Conservation (phyloP, 2,113 vertebrate genomes). For the Amblyornis subalaris region DNA sequence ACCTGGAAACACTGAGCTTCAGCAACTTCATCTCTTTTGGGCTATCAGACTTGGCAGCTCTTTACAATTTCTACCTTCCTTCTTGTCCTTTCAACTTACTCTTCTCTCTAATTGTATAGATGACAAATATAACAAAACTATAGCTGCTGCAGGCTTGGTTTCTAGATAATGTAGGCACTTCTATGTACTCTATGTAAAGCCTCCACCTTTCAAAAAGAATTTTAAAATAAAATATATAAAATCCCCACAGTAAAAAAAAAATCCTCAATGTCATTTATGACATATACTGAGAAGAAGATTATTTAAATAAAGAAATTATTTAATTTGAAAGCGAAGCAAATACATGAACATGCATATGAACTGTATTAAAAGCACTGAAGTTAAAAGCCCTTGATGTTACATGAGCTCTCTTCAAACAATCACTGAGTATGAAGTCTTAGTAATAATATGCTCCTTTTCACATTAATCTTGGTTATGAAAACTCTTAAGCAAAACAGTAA, state of each 20-base stretch:
- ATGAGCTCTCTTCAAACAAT: not conserved
- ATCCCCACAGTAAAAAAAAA: rapidly evolving
- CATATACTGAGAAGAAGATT: not conserved
- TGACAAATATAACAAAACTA: not conserved
- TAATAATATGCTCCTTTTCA: not conserved
- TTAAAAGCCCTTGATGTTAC: not conserved
- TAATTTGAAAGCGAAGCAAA: not conserved
- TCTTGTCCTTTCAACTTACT: not conserved
- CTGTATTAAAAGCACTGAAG: not conserved
- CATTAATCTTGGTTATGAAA: not conserved
- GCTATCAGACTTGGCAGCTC: not conserved
- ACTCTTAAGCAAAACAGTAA: conserved; percentile 1
- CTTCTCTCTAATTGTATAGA: not conserved
- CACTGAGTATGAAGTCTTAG: not conserved
- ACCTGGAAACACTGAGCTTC: not conserved
- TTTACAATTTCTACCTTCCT: not conserved
- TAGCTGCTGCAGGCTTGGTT: not conserved
- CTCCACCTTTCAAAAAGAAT: not conserved
- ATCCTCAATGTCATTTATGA: not conserved
- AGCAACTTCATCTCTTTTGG: not conserved
- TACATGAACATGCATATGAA: not conserved
- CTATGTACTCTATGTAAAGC: not conserved
- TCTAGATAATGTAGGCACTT: not conserved
- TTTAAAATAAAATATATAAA: not conserved
- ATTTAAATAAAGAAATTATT: not conserved